Percentiles rank a stretch among this genome's conserved stretches.
phyloP scores from a whole-genome alignment of 2,888 invertebrate genomes.

The Heteropelma amictum region DNA sequence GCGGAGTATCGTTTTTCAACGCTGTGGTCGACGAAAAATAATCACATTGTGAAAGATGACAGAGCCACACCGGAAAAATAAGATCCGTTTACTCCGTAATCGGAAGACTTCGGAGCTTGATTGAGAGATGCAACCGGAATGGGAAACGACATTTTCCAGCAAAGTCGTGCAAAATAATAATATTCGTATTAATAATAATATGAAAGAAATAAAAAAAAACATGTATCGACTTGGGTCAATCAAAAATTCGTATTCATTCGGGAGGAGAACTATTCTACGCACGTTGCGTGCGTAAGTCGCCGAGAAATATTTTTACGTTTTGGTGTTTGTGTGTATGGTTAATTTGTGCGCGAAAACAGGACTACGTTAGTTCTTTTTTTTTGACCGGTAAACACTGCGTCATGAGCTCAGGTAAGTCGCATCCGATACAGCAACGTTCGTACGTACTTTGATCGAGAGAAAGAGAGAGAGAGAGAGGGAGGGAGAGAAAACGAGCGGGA shows the following conservation, averaged over 20 bases:
- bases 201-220: background rate
- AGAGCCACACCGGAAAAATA: background rate
- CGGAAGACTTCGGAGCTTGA: constrained; percentile 13
- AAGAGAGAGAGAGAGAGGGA: too few relatives aligned
- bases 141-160: too few relatives aligned
- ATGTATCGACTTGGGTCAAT: constrained; percentile 9
- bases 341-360: constrained; percentile 13
- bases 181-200: background rate
- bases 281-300: background rate
- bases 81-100: constrained; percentile 9
- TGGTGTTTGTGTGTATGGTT: background rate
- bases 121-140: constrained; percentile 4
- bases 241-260: constrained; percentile 12
- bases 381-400: constrained; percentile 55
- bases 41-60: background rate
- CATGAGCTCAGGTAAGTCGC: constrained; percentile 56
- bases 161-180: background rate
- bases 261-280: constrained; percentile 4
- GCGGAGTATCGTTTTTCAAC: too few relatives aligned
- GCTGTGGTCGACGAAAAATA: background rate
- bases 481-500: constrained; percentile 3
- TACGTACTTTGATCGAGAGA: constrained; percentile 10
- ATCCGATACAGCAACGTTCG: constrained; percentile 9
- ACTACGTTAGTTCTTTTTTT: constrained; percentile 26
- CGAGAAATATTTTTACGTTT: background rate